Conservation (phyloP, 2,888 invertebrate species). For the Xanthia icteritia region DNA sequence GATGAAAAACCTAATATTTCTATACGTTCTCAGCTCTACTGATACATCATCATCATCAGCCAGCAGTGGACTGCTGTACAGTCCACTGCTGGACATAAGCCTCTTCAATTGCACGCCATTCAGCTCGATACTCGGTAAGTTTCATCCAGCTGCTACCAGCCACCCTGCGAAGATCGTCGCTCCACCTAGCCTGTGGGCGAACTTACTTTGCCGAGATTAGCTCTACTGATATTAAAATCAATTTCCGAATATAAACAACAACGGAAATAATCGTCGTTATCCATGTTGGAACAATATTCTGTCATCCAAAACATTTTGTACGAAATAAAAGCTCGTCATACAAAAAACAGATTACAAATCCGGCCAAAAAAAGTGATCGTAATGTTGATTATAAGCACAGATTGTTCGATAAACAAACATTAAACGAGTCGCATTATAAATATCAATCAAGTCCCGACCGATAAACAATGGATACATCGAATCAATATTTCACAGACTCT, state of each 20-base stretch:
- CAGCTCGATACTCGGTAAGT: too few relatives aligned
- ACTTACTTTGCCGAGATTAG: too few relatives aligned
- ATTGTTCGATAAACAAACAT: slow-evolving; percentile 40
- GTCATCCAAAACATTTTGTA: not conserved
- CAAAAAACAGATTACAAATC: slow-evolving; percentile 25
- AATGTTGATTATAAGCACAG: slow-evolving; percentile 16
- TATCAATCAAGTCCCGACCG: slow-evolving; percentile 49
- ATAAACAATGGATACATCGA: slow-evolving; percentile 69
- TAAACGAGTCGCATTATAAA: slow-evolving; percentile 44
- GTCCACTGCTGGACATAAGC: too few relatives aligned
- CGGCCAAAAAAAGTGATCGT: not conserved
- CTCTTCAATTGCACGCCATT: too few relatives aligned
- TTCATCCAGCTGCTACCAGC: too few relatives aligned
- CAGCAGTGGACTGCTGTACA: too few relatives aligned
- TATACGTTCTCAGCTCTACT: too few relatives aligned
- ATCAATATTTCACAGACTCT: slow-evolving; percentile 72
- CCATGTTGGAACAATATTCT: not conserved
- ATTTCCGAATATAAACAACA: slow-evolving; percentile 10
- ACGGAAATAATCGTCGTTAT: slow-evolving; percentile 8
- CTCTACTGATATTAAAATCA: slow-evolving; percentile 4
- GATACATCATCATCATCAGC: too few relatives aligned
- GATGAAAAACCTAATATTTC: slow-evolving; percentile 7
- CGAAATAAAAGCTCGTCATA: slow-evolving; percentile 9
- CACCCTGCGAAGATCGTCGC: too few relatives aligned
- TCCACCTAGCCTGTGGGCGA: too few relatives aligned